A percentile compares a stretch with the other conserved stretches of the same genome.
phyloP scores from a whole-genome alignment of 2,113 vertebrate genomes.

The Bufo bufo region DNA sequence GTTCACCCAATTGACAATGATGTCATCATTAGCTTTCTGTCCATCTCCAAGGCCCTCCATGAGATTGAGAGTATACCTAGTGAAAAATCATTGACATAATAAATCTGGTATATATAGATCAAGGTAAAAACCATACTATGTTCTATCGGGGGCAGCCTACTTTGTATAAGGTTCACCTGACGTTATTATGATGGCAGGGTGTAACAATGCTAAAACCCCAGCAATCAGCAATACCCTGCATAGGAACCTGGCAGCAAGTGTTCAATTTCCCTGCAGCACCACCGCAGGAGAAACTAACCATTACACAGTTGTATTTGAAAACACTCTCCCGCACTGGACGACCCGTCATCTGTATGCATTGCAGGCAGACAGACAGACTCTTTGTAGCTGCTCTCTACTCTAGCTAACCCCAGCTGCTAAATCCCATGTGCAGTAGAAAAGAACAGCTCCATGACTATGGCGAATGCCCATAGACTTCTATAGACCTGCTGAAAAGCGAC shows the following conservation, averaged over 20 bases:
- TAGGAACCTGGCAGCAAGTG: neutral
- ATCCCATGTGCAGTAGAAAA: no score
- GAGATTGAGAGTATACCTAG: conserved; percentile 90
- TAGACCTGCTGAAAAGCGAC: no score
- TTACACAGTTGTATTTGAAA: neutral
- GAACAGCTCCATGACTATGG: no score
- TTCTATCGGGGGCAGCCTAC: no score
- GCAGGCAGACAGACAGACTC: no score
- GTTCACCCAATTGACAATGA: conserved; percentile 94
- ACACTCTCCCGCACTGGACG: no score
- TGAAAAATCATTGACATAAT: neutral
- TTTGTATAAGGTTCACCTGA: neutral
- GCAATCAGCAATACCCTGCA: neutral
- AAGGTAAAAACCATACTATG: no score
- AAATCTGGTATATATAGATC: neutral
- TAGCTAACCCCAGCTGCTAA: no score
- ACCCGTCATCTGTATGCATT: no score
- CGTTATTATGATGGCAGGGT: neutral
- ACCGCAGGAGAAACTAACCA: neutral
- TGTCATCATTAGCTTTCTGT: conserved; percentile 87
- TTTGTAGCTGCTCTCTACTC: no score
- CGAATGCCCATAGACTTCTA: no score
- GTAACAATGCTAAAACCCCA: no score
- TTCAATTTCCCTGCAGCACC: neutral
- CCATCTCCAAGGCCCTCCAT: conserved; percentile 88